Conservation (phyloP, 1,140 invertebrate genomes). For the Pseudomyrmex gracilis region DNA sequence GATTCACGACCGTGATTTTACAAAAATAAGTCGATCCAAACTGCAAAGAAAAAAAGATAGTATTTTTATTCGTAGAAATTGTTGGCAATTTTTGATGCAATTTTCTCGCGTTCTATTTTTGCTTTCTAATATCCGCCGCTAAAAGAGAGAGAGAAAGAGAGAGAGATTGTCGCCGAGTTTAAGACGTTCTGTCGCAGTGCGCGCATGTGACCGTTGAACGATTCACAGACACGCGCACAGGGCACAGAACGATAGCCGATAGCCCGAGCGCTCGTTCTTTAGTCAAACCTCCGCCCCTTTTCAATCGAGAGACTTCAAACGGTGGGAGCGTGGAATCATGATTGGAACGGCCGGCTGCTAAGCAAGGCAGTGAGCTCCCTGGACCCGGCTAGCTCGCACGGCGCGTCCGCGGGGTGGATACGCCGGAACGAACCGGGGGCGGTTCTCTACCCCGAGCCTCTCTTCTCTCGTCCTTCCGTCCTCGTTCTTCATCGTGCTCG, state of each 20-base stretch:
- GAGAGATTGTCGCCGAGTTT: not conserved
- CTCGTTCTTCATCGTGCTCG: slow-evolving; percentile 30
- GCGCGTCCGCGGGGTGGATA: slow-evolving; percentile 55
- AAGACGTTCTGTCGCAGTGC: slow-evolving; percentile 23
- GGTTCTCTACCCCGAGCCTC: slow-evolving; percentile 69
- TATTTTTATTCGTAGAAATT: not conserved
- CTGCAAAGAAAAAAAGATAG: not conserved
- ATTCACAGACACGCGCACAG: slow-evolving; percentile 32
- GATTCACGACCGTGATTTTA: not conserved
- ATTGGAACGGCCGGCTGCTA: slow-evolving; percentile 84
- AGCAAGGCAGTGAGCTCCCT: slow-evolving; percentile 82
- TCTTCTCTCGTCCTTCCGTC: slow-evolving; percentile 65
- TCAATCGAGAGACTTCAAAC: slow-evolving; percentile 86
- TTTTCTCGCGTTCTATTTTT: not conserved
- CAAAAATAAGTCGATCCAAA: slow-evolving; percentile 8
- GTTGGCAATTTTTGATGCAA: too few species aligned
- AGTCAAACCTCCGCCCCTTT: slow-evolving; percentile 86
- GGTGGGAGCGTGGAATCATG: slow-evolving; percentile 85
- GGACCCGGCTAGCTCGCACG: slow-evolving; percentile 55
- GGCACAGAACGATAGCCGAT: slow-evolving; percentile 75
- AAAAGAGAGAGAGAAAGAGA: not conserved
- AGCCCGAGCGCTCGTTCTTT: slow-evolving; percentile 84
- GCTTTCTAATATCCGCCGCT: not conserved
- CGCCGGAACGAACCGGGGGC: slow-evolving; percentile 78
- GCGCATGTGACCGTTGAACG: slow-evolving; percentile 24